These are phyloP conservation scores for Drosophila merina DNA, from an alignment of 2,888 invertebrate species.

Conservation along the genomic window DNA sequence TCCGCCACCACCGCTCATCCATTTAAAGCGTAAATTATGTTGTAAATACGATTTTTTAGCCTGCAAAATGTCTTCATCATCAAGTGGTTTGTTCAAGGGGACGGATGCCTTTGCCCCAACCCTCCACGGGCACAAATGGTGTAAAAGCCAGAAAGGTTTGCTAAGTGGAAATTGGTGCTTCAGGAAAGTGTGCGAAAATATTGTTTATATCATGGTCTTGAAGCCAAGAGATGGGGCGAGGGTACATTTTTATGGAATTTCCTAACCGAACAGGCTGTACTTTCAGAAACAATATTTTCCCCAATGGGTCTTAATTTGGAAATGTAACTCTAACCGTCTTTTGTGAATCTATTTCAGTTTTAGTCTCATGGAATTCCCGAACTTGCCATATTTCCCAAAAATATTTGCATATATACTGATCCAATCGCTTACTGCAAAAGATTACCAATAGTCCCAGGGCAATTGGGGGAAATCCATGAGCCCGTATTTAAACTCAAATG, in stretches of 20 bases:
- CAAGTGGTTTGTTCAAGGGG: slow-evolving; percentile 58
- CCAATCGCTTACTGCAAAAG: slow-evolving; percentile 37
- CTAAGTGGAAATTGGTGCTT: slow-evolving; percentile 72
- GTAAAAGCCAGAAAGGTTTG: slow-evolving; percentile 60
- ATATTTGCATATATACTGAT: slow-evolving; percentile 26
- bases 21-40: slow-evolving; percentile 72
- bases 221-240: neutral
- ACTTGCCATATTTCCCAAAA: slow-evolving; percentile 24
- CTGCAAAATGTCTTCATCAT: slow-evolving; percentile 74
- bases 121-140: slow-evolving; percentile 49
- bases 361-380: slow-evolving; percentile 22
- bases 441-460: slow-evolving; percentile 42
- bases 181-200: slow-evolving; percentile 33
- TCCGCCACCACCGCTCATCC: neutral
- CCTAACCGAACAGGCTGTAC: neutral
- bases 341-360: slow-evolving; percentile 1
- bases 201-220: slow-evolving; percentile 23
- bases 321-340: neutral
- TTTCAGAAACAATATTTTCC: neutral
- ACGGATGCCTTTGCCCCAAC: slow-evolving; percentile 5
- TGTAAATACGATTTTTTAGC: slow-evolving; percentile 75
- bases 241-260: neutral
- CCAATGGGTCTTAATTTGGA: slow-evolving; percentile 4
- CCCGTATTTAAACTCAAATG: slow-evolving; percentile 56
- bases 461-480: slow-evolving; percentile 50